These are phyloP conservation scores for Hetaerina americana DNA, from an alignment of 1,140 invertebrate genomes.

Conservation along the genomic window DNA sequence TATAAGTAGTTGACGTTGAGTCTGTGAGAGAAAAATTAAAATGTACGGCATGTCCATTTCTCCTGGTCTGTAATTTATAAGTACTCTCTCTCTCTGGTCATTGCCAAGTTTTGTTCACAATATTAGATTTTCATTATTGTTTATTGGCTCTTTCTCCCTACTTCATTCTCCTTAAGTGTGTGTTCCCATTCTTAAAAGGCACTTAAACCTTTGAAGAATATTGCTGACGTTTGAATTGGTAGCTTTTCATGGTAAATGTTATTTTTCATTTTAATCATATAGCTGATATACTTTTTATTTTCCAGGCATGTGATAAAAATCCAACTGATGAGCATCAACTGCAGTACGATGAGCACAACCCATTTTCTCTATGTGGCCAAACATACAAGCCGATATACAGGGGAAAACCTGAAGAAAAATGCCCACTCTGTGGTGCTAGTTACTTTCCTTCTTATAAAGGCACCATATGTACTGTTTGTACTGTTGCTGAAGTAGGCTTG, in stretches of 20 bases:
- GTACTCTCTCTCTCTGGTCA: no score
- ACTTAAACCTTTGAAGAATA: no score
- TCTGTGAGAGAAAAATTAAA: no score
- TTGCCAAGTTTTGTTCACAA: no score
- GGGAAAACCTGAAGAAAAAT: conserved; percentile 90
- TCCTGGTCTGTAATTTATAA: no score
- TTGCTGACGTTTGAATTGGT: no score
- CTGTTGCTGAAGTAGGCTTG: conserved; percentile 83
- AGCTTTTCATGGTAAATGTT: background rate
- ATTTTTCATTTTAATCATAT: background rate
- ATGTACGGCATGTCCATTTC: no score
- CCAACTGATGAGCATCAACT: conserved; percentile 78
- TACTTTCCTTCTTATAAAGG: conserved; percentile 84
- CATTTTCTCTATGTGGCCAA: conserved; percentile 85
- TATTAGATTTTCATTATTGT: no score
- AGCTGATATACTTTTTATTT: conserved; percentile 13
- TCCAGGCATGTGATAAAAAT: conserved; percentile 81
- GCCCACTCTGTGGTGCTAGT: conserved; percentile 81
- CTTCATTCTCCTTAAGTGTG: no score
- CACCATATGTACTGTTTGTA: conserved; percentile 70
- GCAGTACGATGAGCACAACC: conserved; percentile 95
- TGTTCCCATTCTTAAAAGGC: no score
- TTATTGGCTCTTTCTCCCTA: no score
- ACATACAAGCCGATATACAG: conserved; percentile 89
- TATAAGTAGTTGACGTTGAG: no score